A percentile compares a stretch with the other conserved stretches of the same genome.
phyloP scores from a whole-genome alignment of 2,888 invertebrate species.

The Allophyes oxyacanthae region DNA sequence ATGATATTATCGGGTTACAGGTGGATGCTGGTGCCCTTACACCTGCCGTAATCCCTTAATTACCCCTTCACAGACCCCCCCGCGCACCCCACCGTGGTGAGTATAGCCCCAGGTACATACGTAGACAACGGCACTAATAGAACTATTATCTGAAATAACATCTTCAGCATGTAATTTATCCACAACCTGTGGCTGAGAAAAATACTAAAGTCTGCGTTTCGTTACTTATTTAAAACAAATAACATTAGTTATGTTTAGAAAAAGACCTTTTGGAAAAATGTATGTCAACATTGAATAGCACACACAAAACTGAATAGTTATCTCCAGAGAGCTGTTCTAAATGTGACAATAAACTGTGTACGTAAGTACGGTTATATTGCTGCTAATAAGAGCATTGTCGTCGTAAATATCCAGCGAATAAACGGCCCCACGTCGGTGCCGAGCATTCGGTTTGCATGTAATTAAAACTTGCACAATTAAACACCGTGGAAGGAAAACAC shows the following conservation, averaged over 20 bases:
- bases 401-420: conserved; percentile 65
- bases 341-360: conserved; percentile 42
- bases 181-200: too few relatives aligned
- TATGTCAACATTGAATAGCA: too few relatives aligned
- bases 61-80: conserved; percentile 35
- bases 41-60: conserved; percentile 42
- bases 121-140: too few relatives aligned
- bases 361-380: conserved; percentile 52
- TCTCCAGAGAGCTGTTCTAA: too few relatives aligned
- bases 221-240: not conserved
- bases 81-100: conserved; percentile 14
- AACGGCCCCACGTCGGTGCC: conserved; percentile 65
- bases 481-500: conserved; percentile 80
- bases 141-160: too few relatives aligned
- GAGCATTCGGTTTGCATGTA: conserved; percentile 79
- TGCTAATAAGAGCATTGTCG: conserved; percentile 67
- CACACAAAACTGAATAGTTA: too few relatives aligned
- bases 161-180: not conserved
- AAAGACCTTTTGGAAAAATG: too few relatives aligned
- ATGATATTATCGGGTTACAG: conserved; percentile 25
- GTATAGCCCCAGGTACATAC: not conserved
- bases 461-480: conserved; percentile 86
- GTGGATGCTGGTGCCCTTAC: conserved; percentile 33
- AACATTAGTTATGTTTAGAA: too few relatives aligned
- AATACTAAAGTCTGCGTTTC: too few relatives aligned